Base-by-base conservation (phyloP, 2,888 invertebrate genomes). In the Anoplius nigerrimus region DNA sequence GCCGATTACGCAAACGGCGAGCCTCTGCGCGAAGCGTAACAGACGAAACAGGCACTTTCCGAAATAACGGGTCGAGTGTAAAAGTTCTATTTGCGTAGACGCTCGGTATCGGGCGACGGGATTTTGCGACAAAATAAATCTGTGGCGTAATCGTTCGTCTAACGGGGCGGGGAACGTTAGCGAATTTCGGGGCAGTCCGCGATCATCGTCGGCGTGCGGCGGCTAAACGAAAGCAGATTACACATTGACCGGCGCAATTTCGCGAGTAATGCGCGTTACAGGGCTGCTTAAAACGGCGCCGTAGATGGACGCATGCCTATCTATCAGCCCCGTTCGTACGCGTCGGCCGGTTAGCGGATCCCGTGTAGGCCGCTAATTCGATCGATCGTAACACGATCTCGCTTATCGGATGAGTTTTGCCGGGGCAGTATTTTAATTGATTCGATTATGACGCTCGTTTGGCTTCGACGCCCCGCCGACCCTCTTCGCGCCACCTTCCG, bases 381-480 rank as follows among this genome's bases (percentile, higher is more conserved):
- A 85, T 86, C 83, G 83, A 81, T 79, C 74, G 75, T 75, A 76
- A 82, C 78, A 73, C 78, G 79, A 83, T 78, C 69, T 76, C 80
- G 71, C 83, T 86, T 86, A 85, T 83, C 84, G 84, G 82, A 84
- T 86, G 79, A 84, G 78, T 81, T 73, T 65, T 74, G 69, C 73
- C 20, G 66, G 70, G 69, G 69, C 65, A 78, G 72, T 77, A 82
- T 83, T 85, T 86, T 82, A 84, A 85, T 85, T 84, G 81, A 83
- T 84, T 84, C 80, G 78, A 86, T 86, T 84, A 82, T 73, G 77
- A 75, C 75, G 74, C 73, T 80, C 71, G 67, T 84, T 66, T 64
- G 82, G 83, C 82, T 84, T 84, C 84, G 65, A 62, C 34, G 11
- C 69, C 66, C 69, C 42, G 51, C 16, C 24, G 22, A 18, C 24